These are phyloP conservation scores for Henicopernis longicauda DNA, from an alignment of 2,113 vertebrate species.

Conservation along the genomic window DNA sequence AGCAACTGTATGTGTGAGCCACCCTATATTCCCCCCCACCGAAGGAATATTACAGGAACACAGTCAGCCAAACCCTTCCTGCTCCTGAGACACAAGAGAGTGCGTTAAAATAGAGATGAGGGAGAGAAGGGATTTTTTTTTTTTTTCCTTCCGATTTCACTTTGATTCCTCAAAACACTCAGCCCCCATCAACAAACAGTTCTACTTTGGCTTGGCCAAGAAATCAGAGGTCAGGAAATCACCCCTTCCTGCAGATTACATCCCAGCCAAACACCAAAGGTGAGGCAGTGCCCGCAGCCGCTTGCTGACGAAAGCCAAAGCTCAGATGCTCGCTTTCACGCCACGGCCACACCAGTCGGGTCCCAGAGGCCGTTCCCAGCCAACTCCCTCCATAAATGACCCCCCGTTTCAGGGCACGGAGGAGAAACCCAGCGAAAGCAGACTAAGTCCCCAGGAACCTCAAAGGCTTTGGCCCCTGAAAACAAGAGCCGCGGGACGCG, in stretches of 20 bases:
- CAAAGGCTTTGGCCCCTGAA: neutral
- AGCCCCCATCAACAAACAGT: neutral
- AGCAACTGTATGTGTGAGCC: fast-evolving
- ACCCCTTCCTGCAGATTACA: fast-evolving
- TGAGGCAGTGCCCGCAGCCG: fast-evolving
- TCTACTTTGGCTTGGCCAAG: neutral
- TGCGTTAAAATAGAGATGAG: fast-evolving
- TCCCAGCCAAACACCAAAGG: neutral
- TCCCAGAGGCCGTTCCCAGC: neutral
- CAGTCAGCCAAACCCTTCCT: fast-evolving
- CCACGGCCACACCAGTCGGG: fast-evolving
- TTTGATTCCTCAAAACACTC: neutral
- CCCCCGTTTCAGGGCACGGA: neutral
- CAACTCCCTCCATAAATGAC: neutral
- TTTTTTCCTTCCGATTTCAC: neutral
- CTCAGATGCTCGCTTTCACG: neutral
- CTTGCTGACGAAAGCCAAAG: fast-evolving
- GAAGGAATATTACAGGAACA: neutral
- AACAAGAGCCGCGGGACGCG: fast-evolving
- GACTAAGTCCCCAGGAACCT: neutral
- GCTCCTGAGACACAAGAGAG: fast-evolving
- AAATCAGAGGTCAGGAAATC: neutral
- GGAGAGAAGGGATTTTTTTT: neutral
- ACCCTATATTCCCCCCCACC: too few species aligned
- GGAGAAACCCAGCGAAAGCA: neutral